Percentiles rank a stretch among this genome's conserved stretches.
Evolutionary conservation across 2,888 invertebrate species (phyloP).

Genomic region (Heliconius hortense): DNA sequence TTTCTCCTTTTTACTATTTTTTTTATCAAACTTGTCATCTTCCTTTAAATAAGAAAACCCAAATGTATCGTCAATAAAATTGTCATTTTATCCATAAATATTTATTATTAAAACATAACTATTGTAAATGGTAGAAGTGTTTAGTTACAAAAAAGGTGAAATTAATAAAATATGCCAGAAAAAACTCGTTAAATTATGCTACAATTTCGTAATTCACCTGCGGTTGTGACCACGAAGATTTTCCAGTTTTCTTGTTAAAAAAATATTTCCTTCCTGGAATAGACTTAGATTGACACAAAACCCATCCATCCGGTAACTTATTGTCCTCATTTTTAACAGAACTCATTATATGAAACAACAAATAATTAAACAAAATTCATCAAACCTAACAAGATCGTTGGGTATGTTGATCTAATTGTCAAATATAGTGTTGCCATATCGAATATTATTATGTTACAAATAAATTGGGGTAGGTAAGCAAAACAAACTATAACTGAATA

Average conservation of each 20-base stretch:
- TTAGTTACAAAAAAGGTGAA: background rate
- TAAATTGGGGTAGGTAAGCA: background rate
- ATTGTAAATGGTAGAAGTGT: background rate
- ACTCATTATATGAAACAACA: constrained; percentile 59
- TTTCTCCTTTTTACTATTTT: constrained; percentile 55
- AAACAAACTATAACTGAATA: background rate
- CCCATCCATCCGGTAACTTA: constrained; percentile 77
- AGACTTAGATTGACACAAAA: constrained; percentile 71
- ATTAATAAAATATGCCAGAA: constrained; percentile 12
- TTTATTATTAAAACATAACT: background rate
- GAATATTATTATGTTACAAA: background rate
- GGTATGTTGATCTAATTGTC: constrained; percentile 41
- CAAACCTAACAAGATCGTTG: constrained; percentile 35
- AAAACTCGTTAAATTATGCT: constrained; percentile 25
- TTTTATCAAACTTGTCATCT: constrained; percentile 55
- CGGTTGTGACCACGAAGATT: constrained; percentile 75
- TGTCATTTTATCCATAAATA: background rate
- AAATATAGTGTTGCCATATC: constrained; percentile 28
- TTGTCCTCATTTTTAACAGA: constrained; percentile 58
- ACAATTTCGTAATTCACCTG: constrained; percentile 65
- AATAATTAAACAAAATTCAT: constrained; percentile 35
- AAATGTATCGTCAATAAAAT: background rate
- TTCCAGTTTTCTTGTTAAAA: constrained; percentile 75
- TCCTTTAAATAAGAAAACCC: constrained; percentile 54
- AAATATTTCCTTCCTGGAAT: constrained; percentile 73